Conservation (phyloP, 2,797 vertebrate genomes). For the Cyclura pinguis region DNA sequence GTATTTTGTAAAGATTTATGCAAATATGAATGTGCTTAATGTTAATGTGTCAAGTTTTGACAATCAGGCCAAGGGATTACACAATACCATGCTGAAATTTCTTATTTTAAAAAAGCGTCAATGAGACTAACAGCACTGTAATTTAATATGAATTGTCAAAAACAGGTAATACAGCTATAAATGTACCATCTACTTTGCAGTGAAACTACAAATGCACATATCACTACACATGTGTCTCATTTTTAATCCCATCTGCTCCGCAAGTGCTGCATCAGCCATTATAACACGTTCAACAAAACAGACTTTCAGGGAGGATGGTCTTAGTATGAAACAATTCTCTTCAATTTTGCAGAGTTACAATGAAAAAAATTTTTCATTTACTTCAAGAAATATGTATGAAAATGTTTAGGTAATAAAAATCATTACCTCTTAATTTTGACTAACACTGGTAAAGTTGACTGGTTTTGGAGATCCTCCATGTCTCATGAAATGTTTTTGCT, state of each 20-base stretch:
- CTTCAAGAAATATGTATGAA: neutral
- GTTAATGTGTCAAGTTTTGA: slow-evolving; percentile 21
- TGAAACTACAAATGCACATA: neutral
- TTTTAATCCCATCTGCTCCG: neutral
- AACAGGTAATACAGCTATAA: neutral
- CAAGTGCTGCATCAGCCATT: neutral
- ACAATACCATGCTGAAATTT: slow-evolving; percentile 3
- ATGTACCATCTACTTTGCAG: slow-evolving; percentile 12
- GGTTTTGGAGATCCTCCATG: neutral
- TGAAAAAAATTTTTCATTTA: neutral
- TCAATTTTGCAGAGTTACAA: neutral
- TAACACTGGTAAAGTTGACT: neutral
- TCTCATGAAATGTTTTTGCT: neutral
- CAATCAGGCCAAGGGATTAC: neutral
- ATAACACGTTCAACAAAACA: neutral
- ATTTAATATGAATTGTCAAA: neutral
- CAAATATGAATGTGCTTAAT: slow-evolving; percentile 7
- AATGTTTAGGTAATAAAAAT: neutral
- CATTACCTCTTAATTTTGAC: neutral
- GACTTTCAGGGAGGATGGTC: neutral
- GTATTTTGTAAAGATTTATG: neutral
- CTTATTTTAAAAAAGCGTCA: neutral
- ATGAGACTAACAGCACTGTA: neutral
- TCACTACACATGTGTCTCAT: neutral
- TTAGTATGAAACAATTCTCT: slow-evolving; percentile 10